A percentile compares a stretch with the other conserved stretches of the same genome.
phyloP scores from a whole-genome alignment of 2,113 vertebrate species.

The Leucosticte australis region DNA sequence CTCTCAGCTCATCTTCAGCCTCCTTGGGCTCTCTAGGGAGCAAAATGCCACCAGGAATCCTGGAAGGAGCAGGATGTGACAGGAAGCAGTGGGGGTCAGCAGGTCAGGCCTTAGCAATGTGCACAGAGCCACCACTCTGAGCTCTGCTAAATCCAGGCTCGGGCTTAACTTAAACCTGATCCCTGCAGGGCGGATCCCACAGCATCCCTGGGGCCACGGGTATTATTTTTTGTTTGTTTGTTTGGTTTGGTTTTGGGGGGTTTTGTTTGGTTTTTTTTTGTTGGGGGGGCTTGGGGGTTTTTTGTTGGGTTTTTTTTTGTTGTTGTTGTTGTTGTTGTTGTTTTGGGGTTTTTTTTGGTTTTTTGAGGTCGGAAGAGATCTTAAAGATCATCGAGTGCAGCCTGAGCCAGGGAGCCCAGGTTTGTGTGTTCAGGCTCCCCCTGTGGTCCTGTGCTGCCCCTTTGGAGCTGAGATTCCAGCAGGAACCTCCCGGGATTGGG shows the following conservation, averaged over 20 bases:
- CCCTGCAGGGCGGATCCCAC: neutral
- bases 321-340: no score
- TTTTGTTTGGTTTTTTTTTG: no score
- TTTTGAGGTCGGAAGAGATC: neutral
- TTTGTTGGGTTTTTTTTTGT: no score
- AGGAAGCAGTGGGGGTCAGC: neutral
- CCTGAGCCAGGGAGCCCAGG: neutral
- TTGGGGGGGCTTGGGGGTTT: no score
- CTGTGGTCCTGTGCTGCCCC: neutral
- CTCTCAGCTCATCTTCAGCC: neutral
- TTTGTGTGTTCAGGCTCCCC: neutral
- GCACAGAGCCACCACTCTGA: neutral
- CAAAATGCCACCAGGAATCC: neutral
- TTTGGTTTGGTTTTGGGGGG: no score
- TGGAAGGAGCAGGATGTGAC: neutral
- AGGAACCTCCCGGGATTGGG: rapidly evolving
- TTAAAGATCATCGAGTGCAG: neutral
- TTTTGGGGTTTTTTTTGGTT: no score
- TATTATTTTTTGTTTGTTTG: no score
- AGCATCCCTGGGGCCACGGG: neutral
- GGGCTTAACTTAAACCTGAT: neutral
- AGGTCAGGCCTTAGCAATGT: neutral
- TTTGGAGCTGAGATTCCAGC: neutral
- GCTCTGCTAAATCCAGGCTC: neutral
- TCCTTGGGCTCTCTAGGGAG: neutral